phyloP scores from a whole-genome alignment of 2,888 invertebrate genomes.

The Falcaria lacertinaria region DNA sequence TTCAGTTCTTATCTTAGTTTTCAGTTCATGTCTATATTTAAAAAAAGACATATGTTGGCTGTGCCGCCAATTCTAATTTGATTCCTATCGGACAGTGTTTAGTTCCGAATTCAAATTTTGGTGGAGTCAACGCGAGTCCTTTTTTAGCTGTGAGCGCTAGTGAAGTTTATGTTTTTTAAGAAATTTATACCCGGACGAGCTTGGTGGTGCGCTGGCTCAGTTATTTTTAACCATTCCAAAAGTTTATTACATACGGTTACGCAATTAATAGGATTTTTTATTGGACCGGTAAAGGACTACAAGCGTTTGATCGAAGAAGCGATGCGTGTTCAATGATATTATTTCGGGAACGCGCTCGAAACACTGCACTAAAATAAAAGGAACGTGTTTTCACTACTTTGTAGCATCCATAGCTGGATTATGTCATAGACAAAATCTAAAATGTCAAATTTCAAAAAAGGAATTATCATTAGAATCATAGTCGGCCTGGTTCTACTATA shows the following conservation, averaged over 20 bases:
- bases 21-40: constrained; percentile 35
- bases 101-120: constrained; percentile 35
- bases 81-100: constrained; percentile 50
- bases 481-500: too few relatives aligned
- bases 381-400: not conserved
- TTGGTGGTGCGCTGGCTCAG: constrained; percentile 53
- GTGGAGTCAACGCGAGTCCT: constrained; percentile 26
- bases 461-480: too few relatives aligned
- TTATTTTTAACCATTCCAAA: constrained; percentile 76
- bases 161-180: constrained; percentile 77
- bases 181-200: constrained; percentile 64
- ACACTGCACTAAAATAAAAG: constrained; percentile 1
- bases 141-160: constrained; percentile 22
- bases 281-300: constrained; percentile 73
- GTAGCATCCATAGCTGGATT: too few relatives aligned
- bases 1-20: constrained; percentile 67
- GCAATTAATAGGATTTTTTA: constrained; percentile 78
- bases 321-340: constrained; percentile 32
- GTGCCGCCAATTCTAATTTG: constrained; percentile 55
- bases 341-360: constrained; percentile 34
- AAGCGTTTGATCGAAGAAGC: constrained; percentile 57
- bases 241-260: constrained; percentile 75
- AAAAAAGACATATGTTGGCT: constrained; percentile 51
- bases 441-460: not conserved
- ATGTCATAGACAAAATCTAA: not conserved